Base-by-base conservation (phyloP, 2,797 vertebrate genomes). In the Etheostoma perlongum region DNA sequence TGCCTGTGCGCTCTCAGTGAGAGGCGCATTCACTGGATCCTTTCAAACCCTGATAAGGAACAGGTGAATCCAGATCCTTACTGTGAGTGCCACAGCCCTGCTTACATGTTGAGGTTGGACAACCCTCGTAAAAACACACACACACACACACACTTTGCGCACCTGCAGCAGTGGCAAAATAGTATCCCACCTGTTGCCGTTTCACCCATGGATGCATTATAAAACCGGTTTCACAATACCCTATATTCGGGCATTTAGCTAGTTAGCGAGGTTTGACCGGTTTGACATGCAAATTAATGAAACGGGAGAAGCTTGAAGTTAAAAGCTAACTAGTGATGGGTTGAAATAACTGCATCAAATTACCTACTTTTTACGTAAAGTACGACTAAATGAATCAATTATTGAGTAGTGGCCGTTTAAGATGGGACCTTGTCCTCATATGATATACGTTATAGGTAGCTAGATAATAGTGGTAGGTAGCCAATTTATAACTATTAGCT, bases 181-280 rank as follows among this genome's bases (percentile, higher is more conserved):
- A 59, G 14, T 18, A 15, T 21, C 72, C 60, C 44, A 87, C 81
- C 77, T 92, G 84, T 86, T 89, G 82, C 78, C 42, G 19, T 66
- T 61, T 67, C 8, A 33, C 14, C 46, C 57, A 40, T 36, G 33
- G 33, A 36, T 36, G 33, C 6, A 33, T 33, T 33, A 33, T 33
- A 33, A 33, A 6, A 33, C 33, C 6, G 33, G 33, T 33, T 33
- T 33, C 1, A 33, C 33, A 69, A 3, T 62, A 79, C 48, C 59
- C 58, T 59, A 59, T 23, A 30, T 42, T 40, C 25, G 25, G 13
- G 19, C 27, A 14, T 7, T 44, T 12, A 40, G 33, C 33, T 10
- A 40, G 36, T 49, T 12, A 40, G 36, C 36, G 3, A 40, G 36
- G 36, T 40, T 40, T 11, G 9, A 36, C 36, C 1, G 2, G 6